These are phyloP conservation scores for Epinotia brunnichana DNA, from an alignment of 2,888 invertebrate genomes.

Conservation along the genomic window DNA sequence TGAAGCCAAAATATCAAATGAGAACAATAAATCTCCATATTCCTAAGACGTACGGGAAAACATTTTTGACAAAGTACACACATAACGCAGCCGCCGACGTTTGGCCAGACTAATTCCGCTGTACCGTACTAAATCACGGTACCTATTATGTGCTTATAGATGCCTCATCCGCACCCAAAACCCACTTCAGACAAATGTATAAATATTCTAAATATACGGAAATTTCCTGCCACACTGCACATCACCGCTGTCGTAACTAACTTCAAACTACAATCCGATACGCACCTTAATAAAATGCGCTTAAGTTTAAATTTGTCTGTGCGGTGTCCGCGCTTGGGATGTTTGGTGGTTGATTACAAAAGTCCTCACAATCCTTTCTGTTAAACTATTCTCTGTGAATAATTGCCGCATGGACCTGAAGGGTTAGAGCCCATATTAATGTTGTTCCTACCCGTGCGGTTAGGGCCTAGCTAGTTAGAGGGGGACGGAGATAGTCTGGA, in stretches of 20 bases:
- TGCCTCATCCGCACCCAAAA: slow-evolving; percentile 72
- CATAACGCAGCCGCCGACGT: slow-evolving; percentile 67
- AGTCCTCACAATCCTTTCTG: slow-evolving; percentile 82
- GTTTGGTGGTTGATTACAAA: slow-evolving; percentile 48
- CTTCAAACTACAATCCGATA: slow-evolving; percentile 43
- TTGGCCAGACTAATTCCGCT: slow-evolving; percentile 76
- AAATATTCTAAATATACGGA: slow-evolving; percentile 82
- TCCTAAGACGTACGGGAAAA: slow-evolving; percentile 47
- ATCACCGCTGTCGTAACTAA: slow-evolving; percentile 41
- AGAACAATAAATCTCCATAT: slow-evolving; percentile 15
- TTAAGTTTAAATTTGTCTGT: slow-evolving; percentile 49
- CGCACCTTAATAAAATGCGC: slow-evolving; percentile 32
- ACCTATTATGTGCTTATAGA: slow-evolving; percentile 74
- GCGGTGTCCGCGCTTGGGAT: slow-evolving; percentile 39
- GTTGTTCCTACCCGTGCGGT: slow-evolving; percentile 77
- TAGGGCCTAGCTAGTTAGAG: slow-evolving; percentile 56
- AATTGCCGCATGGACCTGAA: slow-evolving; percentile 84
- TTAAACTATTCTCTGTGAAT: slow-evolving; percentile 85
- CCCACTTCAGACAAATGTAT: slow-evolving; percentile 75
- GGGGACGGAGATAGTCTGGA: slow-evolving; percentile 51
- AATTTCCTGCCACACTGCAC: slow-evolving; percentile 60
- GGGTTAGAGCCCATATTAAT: slow-evolving; percentile 81
- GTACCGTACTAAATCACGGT: slow-evolving; percentile 79
- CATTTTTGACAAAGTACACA: slow-evolving; percentile 53
- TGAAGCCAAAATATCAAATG: background rate